Base-by-base conservation (phyloP, 2,888 invertebrate genomes). In the Cecidostiba fungosa region DNA sequence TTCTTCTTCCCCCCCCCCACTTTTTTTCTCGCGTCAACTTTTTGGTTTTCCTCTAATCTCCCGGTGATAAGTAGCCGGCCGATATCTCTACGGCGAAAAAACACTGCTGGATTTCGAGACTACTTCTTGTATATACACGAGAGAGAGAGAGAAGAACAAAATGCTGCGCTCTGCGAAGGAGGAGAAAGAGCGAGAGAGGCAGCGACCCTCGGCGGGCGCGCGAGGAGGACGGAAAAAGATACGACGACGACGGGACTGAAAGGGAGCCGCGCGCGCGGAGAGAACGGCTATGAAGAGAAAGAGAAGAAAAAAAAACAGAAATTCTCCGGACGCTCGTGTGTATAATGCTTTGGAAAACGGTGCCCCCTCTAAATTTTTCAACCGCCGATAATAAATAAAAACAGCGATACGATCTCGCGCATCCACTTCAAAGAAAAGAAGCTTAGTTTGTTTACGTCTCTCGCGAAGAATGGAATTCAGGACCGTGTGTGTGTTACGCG, bases 111-210 rank as follows among this genome's bases (percentile, higher is more conserved):
- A 59, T 59, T 19, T 59, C n/a, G 54, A 59, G 54, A 6, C 50
- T 6, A 6, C 3, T 6, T 10, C 54, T 1, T 8, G 69, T 32
- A 47, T 19, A 39, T 19, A 26, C 36, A 6, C 54, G 59, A 76
- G 84, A 77, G 76, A 85, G 77, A 81, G 79, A 82, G 76, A 82
- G 82, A 82, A 76, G 82, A 82, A 86, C 82, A 84, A 84, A 84
- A 86, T 69, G 80, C 72, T 62, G 59, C 73, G 82, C 72, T 32
- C 70, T 47, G 81, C 78, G 77, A 62, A 59, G 82, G 62, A 83
- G 70, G 43, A 73, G 72, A 50, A 29, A 73, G 70, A 69, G 23
- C 26, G 39, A 74, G 73, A 82, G 77, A 78, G 47, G 62, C 47
- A 66, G 70, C 74, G 80, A 85, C 69, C 77, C 80, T 85, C 85